Evolutionary conservation across 2,113 vertebrate species (phyloP).

Genomic region (Corythaixoides concolor): DNA sequence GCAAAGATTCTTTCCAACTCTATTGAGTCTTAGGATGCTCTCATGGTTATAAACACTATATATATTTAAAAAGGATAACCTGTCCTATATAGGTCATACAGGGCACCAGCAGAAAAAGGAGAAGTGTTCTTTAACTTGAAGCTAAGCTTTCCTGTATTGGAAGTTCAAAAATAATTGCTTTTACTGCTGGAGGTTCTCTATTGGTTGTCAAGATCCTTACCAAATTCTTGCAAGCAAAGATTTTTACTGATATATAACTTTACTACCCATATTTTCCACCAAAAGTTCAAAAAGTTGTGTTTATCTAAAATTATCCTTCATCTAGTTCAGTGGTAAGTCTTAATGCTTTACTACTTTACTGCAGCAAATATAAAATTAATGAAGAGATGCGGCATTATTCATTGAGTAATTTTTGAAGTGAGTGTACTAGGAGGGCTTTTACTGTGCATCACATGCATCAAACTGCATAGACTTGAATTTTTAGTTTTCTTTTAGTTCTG

Average conservation of each 20-base stretch:
- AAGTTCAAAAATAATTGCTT: background rate
- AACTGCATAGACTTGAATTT: background rate
- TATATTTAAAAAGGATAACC: background rate
- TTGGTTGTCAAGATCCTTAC: background rate
- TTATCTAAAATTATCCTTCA: constrained; percentile 15
- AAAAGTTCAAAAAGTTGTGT: background rate
- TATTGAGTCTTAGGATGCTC: background rate
- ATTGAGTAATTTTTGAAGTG: background rate
- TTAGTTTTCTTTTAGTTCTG: background rate
- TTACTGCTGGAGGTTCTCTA: background rate
- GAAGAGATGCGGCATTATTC: background rate
- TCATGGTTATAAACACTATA: background rate
- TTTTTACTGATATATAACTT: background rate
- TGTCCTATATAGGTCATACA: background rate
- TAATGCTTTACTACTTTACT: background rate
- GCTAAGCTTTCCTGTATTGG: background rate
- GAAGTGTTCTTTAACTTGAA: background rate
- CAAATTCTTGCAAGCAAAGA: background rate
- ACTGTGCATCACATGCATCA: background rate
- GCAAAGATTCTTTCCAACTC: background rate
- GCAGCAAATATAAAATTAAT: constrained; percentile 10
- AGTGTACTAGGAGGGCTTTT: background rate
- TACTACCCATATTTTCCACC: background rate
- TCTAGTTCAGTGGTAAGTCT: background rate
- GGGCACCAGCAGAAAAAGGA: background rate